Evolutionary conservation across 1,140 invertebrate genomes (phyloP), one percentile per base, ranked within the genome.

Genomic region (Bombus confusus): DNA sequence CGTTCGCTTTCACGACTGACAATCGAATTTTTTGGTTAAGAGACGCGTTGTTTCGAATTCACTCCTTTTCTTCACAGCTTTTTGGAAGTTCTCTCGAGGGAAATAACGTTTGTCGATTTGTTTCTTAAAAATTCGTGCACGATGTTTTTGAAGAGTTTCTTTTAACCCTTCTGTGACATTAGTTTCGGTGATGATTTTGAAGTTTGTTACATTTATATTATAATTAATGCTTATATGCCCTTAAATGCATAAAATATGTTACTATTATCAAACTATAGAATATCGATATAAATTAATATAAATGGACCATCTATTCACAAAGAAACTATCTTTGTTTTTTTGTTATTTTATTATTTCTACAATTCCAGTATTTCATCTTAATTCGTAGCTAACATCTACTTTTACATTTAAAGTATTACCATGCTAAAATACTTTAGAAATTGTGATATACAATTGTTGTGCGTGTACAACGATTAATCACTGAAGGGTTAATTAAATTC

Each of bases 1-100:
- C 87, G 80, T 72, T 81, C 68, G 87, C 87, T 88, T 87, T 75
- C 39, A 59, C 69, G 52, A 69, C 31, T 22, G 25, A 43, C 28
- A 39, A 73, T 43, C 41, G 71, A 31, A n/a, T 41, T 31, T 6
- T 66, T 41, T 41, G 5, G 5, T 25, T 47, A 52, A 34, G 12
- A 25, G 5, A 22, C 13, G 28, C 8, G 13, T 15, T 13, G 15
- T 22, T 10, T 6, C 25, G 1, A 0, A 15, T 31, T 15, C 22
- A 2, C 4, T 22, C 62, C 1, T 66, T 15, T 3, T 34, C 6
- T 18, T n/a, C 64, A 18, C 15, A 34, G 10, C 22, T 69, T 69
- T 41, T 22, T 34, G 18, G 18, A 18, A 22, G 34, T 28, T 71
- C 39, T 28, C 18, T 28, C 12, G 25, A n/a, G 18, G 34, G 25